These are phyloP conservation scores for Anguilla anguilla DNA, from an alignment of 2,797 vertebrate species.

Conservation along the genomic window DNA sequence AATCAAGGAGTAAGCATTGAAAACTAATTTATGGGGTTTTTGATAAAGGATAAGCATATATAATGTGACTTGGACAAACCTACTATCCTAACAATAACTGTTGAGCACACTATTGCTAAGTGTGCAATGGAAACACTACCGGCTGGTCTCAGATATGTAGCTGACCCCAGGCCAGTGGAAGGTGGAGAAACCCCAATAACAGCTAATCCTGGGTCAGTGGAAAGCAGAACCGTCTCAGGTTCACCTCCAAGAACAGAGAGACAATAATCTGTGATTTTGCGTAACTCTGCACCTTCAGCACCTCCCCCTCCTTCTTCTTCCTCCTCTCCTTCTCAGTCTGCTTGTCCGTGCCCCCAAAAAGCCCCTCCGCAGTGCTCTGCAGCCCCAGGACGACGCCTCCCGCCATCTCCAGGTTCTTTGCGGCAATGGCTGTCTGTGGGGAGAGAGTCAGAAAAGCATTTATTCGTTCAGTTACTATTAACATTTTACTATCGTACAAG, in stretches of 20 bases:
- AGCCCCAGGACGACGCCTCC: constrained; percentile 14
- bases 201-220: neutral
- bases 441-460: neutral
- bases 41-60: neutral
- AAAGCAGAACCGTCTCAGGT: neutral
- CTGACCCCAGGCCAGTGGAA: neutral
- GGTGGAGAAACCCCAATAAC: neutral
- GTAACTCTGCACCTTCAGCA: constrained; percentile 18
- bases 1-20: neutral
- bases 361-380: constrained; percentile 14
- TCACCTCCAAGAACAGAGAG: neutral
- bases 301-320: constrained; percentile 26
- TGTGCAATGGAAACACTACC: neutral
- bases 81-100: neutral
- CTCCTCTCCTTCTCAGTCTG: constrained; percentile 15
- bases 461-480: neutral
- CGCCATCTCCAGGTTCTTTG: constrained; percentile 36
- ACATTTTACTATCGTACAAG: neutral
- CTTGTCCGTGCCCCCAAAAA: constrained; percentile 14
- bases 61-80: neutral
- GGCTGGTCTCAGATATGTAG: neutral
- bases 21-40: neutral
- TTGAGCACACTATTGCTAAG: neutral
- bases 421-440: constrained; percentile 24
- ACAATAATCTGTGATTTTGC: neutral